Evolutionary conservation across 2,113 vertebrate genomes (phyloP).

Genomic region (Sarotherodon lohbergeri): DNA sequence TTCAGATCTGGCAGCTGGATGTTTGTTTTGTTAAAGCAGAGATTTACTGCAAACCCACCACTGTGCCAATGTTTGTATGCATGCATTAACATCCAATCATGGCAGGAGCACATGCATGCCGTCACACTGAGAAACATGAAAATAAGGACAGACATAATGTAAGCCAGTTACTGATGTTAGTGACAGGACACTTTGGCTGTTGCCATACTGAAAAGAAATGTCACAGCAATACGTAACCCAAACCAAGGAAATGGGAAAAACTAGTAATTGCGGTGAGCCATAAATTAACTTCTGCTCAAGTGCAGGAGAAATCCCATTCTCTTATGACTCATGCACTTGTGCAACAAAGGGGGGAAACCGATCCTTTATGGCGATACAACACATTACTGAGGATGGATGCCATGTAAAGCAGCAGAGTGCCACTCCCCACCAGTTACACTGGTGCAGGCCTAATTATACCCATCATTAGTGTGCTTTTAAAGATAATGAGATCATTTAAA

Average conservation of each 20-base stretch:
- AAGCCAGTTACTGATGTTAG: background rate
- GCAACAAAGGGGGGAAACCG: background rate
- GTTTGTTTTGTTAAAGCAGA: background rate
- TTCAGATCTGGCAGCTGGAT: conserved; percentile 9
- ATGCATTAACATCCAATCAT: background rate
- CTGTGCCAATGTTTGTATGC: background rate
- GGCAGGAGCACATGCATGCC: background rate
- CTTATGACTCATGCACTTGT: background rate
- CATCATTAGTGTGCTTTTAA: background rate
- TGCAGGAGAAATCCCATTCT: background rate
- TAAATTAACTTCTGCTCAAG: background rate
- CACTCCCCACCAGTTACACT: background rate
- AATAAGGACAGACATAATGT: background rate
- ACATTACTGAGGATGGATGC: background rate
- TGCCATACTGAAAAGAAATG: background rate
- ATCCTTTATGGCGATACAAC: background rate
- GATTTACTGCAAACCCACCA: background rate
- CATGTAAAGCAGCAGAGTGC: background rate
- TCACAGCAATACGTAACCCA: background rate
- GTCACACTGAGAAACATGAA: background rate
- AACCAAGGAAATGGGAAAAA: background rate
- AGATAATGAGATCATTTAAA: background rate
- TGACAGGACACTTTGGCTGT: background rate
- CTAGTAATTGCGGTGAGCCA: background rate
- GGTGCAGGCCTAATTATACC: background rate